These are phyloP conservation scores for Heliconius congener DNA, from an alignment of 1,140 invertebrate genomes.

Conservation along the genomic window DNA sequence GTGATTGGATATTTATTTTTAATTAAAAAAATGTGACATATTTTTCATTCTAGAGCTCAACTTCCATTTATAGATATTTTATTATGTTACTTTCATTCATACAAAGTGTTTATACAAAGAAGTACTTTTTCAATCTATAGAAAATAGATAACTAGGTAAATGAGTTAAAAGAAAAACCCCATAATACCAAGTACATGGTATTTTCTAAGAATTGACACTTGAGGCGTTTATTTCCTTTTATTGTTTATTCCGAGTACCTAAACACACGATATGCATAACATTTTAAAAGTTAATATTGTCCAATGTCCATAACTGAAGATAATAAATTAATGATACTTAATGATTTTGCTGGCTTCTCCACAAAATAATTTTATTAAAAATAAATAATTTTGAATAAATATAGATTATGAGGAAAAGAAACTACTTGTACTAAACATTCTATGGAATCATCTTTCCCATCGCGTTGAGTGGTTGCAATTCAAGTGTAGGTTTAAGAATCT, in stretches of 20 bases:
- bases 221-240: conserved; percentile 5
- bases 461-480: too few relatives aligned
- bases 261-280: background rate
- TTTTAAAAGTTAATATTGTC: background rate
- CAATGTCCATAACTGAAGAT: background rate
- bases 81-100: too few relatives aligned
- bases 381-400: background rate
- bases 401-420: background rate
- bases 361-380: background rate
- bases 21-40: too few relatives aligned
- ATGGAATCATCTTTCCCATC: too few relatives aligned
- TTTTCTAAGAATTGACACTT: background rate
- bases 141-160: background rate
- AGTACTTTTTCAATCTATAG: too few relatives aligned
- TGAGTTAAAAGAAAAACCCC: background rate
- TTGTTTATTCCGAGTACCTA: background rate
- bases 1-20: too few relatives aligned
- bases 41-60: too few relatives aligned
- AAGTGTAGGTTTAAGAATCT: too few relatives aligned
- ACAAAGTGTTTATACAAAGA: too few relatives aligned
- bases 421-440: too few relatives aligned
- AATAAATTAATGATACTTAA: background rate
- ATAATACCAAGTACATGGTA: background rate
- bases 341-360: background rate
- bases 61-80: too few relatives aligned